Conservation (phyloP, 2,888 invertebrate genomes). For the Blastobasis lacticolella region DNA sequence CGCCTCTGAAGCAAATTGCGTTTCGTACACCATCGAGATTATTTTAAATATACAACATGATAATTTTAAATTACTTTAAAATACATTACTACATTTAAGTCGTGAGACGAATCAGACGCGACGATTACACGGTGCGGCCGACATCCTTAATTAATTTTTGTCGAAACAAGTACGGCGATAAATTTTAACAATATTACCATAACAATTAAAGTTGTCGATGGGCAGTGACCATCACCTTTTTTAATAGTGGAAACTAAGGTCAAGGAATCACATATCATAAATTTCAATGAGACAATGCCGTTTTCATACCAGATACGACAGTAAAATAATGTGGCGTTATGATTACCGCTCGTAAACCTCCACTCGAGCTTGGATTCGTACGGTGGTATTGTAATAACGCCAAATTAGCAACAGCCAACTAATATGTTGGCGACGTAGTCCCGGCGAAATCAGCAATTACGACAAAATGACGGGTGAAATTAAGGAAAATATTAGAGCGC, state of each 20-base stretch:
- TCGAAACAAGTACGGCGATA: constrained; percentile 2
- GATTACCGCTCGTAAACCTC: neutral
- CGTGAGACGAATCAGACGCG: neutral
- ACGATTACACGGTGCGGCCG: neutral
- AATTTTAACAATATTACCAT: constrained; percentile 6
- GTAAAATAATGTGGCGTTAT: neutral
- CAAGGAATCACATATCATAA: constrained; percentile 3
- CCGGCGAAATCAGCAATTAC: constrained; percentile 5
- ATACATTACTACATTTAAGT: neutral
- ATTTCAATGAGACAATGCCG: constrained; percentile 1
- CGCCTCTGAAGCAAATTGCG: neutral
- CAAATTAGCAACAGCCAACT: constrained; percentile 2
- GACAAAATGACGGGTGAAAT: constrained; percentile 14
- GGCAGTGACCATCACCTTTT: constrained; percentile 6
- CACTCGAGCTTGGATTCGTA: neutral
- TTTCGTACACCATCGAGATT: constrained; percentile 1
- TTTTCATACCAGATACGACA: neutral
- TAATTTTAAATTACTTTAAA: too few relatives aligned
- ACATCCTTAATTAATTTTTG: neutral
- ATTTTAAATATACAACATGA: neutral
- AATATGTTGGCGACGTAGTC: constrained; percentile 1
- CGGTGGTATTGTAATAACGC: neutral
- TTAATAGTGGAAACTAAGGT: neutral
- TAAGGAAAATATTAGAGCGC: too few relatives aligned
- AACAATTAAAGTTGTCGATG: constrained; percentile 8